Percentiles rank a stretch among this genome's conserved stretches.
These are phyloP conservation scores for Drosophila diplacantha DNA, from an alignment of 2,888 invertebrate species.

Conservation along the genomic window DNA sequence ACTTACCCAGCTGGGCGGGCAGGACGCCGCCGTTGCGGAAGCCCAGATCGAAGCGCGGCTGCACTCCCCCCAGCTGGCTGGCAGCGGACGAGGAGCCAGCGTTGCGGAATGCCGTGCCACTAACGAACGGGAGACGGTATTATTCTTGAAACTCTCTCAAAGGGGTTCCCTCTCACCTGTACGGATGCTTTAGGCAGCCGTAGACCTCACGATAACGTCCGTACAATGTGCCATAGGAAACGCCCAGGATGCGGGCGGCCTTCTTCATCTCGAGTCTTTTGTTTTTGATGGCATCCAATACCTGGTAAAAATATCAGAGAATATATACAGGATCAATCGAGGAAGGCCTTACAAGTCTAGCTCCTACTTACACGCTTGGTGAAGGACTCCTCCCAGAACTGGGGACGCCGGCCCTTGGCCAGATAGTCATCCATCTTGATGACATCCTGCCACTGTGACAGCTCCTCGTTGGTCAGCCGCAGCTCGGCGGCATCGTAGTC, in stretches of 20 bases:
- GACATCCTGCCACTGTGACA: slow-evolving; percentile 81
- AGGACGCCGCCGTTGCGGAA: slow-evolving; percentile 56
- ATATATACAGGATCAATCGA: neutral
- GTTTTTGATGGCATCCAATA: slow-evolving; percentile 93
- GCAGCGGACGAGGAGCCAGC: slow-evolving; percentile 51
- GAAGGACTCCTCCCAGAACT: slow-evolving; percentile 95
- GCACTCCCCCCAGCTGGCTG: slow-evolving; percentile 64
- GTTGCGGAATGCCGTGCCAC: slow-evolving; percentile 70
- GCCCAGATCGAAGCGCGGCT: slow-evolving; percentile 73
- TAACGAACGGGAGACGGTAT: slow-evolving; percentile 6
- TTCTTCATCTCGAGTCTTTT: slow-evolving; percentile 96
- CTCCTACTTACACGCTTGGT: slow-evolving; percentile 82
- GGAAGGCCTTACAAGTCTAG: no score
- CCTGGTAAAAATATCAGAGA: slow-evolving; percentile 73
- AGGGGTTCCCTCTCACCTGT: slow-evolving; percentile 81
- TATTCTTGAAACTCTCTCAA: neutral
- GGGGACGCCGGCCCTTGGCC: slow-evolving; percentile 90
- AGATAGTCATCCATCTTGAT: slow-evolving; percentile 92
- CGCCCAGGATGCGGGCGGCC: slow-evolving; percentile 92
- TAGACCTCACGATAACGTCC: slow-evolving; percentile 93
- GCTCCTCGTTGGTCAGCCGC: slow-evolving; percentile 73
- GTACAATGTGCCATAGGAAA: slow-evolving; percentile 93
- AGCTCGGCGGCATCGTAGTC: slow-evolving; percentile 73
- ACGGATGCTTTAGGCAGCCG: slow-evolving; percentile 91
- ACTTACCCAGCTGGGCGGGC: slow-evolving; percentile 62